Evolutionary conservation across 2,797 vertebrate genomes (phyloP).

Genomic region (Adelosebastes latens): DNA sequence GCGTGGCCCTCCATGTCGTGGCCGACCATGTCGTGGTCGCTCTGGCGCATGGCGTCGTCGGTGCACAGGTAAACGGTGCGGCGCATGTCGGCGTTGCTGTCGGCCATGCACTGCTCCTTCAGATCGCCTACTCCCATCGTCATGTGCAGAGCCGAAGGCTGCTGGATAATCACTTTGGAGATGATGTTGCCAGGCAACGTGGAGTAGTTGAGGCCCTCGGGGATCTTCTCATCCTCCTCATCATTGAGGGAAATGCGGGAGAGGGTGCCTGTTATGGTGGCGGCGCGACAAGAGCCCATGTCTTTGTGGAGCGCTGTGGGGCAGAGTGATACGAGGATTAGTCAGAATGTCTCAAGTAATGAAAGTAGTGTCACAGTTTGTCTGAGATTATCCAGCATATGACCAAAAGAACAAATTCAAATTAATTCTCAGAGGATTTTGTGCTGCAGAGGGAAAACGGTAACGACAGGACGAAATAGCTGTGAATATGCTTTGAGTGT

Average conservation of each 20-base stretch:
- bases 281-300: slow-evolving; percentile 95
- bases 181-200: slow-evolving; percentile 98
- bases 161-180: slow-evolving; percentile 99
- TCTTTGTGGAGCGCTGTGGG: slow-evolving; percentile 97
- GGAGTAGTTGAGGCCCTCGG: slow-evolving; percentile 96
- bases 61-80: slow-evolving; percentile 98
- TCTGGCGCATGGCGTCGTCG: slow-evolving; percentile 92
- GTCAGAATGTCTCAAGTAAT: slow-evolving; percentile 32
- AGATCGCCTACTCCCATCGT: slow-evolving; percentile 92
- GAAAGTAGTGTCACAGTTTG: slow-evolving; percentile 44
- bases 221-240: slow-evolving; percentile 92
- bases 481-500: slow-evolving; percentile 33
- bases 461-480: slow-evolving; percentile 31
- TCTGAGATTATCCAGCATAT: slow-evolving; percentile 36
- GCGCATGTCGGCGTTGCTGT: slow-evolving; percentile 90
- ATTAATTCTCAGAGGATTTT: slow-evolving; percentile 39
- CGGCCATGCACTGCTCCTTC: slow-evolving; percentile 91
- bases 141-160: slow-evolving; percentile 94
- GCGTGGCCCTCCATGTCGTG: slow-evolving; percentile 88
- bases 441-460: slow-evolving; percentile 15
- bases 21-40: slow-evolving; percentile 91
- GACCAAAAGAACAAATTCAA: slow-evolving; percentile 43
- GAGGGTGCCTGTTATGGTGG: slow-evolving; percentile 96
- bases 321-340: slow-evolving; percentile 55
- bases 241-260: slow-evolving; percentile 98